Conservation (phyloP, 2,888 invertebrate species). For the Seladonia tumulorum region DNA sequence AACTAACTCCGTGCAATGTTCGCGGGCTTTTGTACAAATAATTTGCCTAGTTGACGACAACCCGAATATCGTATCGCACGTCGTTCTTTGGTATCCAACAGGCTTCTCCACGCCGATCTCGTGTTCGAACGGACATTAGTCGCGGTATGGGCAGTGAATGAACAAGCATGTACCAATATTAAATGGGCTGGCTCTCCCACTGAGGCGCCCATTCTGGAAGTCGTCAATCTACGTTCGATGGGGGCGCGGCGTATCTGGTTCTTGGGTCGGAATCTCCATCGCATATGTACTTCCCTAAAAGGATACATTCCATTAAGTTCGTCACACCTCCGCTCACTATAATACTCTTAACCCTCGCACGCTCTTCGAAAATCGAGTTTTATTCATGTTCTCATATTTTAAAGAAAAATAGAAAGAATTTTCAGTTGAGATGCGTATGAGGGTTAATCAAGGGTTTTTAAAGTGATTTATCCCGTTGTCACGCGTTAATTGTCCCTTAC, state of each 20-base stretch:
- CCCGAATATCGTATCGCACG: conserved; percentile 49
- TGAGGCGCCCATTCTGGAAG: conserved; percentile 79
- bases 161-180: conserved; percentile 73
- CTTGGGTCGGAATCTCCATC: conserved; percentile 89
- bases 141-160: conserved; percentile 78
- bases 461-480: too few species aligned
- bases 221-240: conserved; percentile 80
- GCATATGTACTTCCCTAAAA: conserved; percentile 91
- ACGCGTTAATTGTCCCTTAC: too few species aligned
- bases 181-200: conserved; percentile 79
- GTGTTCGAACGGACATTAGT: conserved; percentile 66
- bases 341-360: too few species aligned
- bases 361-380: too few species aligned
- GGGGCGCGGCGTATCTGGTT: conserved; percentile 85
- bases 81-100: conserved; percentile 74
- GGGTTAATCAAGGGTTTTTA: too few species aligned
- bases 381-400: too few species aligned
- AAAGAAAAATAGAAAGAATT: too few species aligned
- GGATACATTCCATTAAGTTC: neutral
- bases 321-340: neutral
- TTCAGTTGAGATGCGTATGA: too few species aligned
- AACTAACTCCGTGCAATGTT: conserved; percentile 17
- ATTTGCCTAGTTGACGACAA: conserved; percentile 28
- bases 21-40: conserved; percentile 43
- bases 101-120: conserved; percentile 57